Evolutionary conservation across 2,888 invertebrate species (phyloP).

Genomic region (Drosophila affinis): DNA sequence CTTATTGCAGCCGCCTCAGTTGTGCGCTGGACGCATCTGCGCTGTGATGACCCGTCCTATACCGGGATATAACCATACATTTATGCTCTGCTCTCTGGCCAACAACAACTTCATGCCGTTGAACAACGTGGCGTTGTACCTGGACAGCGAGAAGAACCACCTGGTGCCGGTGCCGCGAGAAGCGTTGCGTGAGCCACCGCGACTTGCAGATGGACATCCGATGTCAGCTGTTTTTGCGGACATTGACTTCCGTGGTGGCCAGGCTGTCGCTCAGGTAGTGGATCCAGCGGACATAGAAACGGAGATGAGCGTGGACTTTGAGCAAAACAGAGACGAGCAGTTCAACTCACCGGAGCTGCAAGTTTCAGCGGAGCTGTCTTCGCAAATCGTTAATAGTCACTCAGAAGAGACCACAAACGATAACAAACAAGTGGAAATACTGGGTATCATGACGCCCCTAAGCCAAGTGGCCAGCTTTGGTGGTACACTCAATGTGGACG

Average conservation of each 20-base stretch:
- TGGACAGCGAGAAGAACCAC: conserved; percentile 79
- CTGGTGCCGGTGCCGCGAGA: conserved; percentile 78
- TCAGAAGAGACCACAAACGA: conserved; percentile 1
- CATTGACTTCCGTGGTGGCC: conserved; percentile 56
- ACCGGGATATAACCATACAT: conserved; percentile 89
- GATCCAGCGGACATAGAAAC: conserved; percentile 20
- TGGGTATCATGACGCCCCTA: conserved; percentile 52
- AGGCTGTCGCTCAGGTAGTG: conserved; percentile 52
- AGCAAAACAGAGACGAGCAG: not conserved
- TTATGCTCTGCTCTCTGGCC: conserved; percentile 87
- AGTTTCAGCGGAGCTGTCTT: not conserved
- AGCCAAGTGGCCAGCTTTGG: conserved; percentile 33
- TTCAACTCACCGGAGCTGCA: not conserved
- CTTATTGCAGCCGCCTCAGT: conserved; percentile 27
- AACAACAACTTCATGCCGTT: conserved; percentile 88
- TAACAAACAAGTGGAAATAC: conserved; percentile 30
- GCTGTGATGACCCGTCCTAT: conserved; percentile 89
- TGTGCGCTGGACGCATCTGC: conserved; percentile 54
- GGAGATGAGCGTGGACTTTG: not conserved
- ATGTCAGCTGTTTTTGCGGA: conserved; percentile 56
- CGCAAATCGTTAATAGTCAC: conserved; percentile 2
- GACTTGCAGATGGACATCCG: conserved; percentile 63
- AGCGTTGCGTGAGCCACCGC: conserved; percentile 65
- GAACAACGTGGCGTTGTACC: conserved; percentile 85
- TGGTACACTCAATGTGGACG: conserved; percentile 7